These are phyloP conservation scores for Colaptes auratus DNA, from an alignment of 2,113 vertebrate species.

Conservation along the genomic window DNA sequence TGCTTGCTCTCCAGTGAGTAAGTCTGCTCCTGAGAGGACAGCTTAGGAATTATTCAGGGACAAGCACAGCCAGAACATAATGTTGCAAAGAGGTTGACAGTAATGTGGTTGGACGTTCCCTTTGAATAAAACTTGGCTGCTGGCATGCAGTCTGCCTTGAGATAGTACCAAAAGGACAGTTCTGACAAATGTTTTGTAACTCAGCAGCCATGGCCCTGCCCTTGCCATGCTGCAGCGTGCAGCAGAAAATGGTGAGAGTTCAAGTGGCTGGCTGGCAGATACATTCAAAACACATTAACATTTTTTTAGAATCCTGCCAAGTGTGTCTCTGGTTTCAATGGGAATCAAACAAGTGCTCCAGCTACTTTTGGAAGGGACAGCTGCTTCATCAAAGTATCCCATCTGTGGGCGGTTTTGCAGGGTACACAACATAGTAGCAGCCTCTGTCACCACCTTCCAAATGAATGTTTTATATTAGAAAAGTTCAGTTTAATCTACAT, in stretches of 20 bases:
- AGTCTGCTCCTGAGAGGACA: neutral
- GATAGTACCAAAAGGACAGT: constrained; percentile 5
- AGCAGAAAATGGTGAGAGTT: neutral
- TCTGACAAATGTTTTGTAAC: constrained; percentile 48
- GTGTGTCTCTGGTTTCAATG: constrained; percentile 38
- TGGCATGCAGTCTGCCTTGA: constrained; percentile 9
- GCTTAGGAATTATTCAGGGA: neutral
- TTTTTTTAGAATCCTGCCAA: constrained; percentile 53
- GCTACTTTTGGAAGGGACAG: constrained; percentile 45
- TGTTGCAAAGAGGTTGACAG: neutral
- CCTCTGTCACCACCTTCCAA: neutral
- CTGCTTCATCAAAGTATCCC: constrained; percentile 51
- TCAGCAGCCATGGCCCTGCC: neutral
- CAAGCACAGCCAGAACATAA: neutral
- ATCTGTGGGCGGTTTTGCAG: constrained; percentile 41
- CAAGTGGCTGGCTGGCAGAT: constrained; percentile 45
- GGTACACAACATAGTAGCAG: neutral
- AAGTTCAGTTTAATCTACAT: neutral
- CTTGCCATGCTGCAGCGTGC: neutral
- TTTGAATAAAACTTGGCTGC: constrained; percentile 29
- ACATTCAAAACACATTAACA: constrained; percentile 40
- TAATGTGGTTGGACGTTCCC: constrained; percentile 11
- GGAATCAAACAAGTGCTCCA: constrained; percentile 40
- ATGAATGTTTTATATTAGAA: neutral
- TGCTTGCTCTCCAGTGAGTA: neutral